Evolutionary conservation across 2,113 vertebrate genomes (phyloP).

Genomic region (Grammomys surdaster): DNA sequence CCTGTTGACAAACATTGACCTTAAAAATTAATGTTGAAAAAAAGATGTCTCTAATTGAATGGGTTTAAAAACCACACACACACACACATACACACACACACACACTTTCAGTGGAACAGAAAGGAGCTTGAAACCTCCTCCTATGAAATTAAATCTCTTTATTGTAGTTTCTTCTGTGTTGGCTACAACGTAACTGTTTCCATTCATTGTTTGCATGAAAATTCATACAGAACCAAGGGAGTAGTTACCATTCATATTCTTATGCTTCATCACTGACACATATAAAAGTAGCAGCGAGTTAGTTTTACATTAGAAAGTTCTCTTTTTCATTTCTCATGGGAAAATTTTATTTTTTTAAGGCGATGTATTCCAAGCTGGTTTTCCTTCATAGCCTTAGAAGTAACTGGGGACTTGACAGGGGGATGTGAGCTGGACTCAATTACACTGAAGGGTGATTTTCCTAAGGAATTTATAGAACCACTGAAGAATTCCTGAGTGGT

Average conservation of each 20-base stretch:
- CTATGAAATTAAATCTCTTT: constrained; percentile 1
- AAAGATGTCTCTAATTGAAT: not conserved
- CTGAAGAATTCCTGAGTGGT: not conserved
- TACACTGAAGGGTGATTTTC: constrained; percentile 1
- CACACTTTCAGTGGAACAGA: not conserved
- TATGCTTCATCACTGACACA: not conserved
- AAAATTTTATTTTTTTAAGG: not conserved
- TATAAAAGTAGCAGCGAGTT: not conserved
- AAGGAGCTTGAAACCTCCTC: not conserved
- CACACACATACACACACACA: not conserved
- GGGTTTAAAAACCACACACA: no score
- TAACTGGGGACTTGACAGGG: not conserved
- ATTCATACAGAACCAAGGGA: not conserved
- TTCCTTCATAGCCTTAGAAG: not conserved
- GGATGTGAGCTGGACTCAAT: not conserved
- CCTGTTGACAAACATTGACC: not conserved
- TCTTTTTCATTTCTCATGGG: not conserved
- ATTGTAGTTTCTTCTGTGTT: not conserved
- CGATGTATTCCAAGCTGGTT: not conserved
- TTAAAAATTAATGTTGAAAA: not conserved
- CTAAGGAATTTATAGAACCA: constrained; percentile 15
- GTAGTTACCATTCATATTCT: not conserved
- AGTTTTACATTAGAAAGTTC: not conserved
- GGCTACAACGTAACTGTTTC: not conserved
- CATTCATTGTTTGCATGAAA: constrained; percentile 3